Conservation (phyloP, 2,797 vertebrate species). For the Leptoclinus maculatus region DNA sequence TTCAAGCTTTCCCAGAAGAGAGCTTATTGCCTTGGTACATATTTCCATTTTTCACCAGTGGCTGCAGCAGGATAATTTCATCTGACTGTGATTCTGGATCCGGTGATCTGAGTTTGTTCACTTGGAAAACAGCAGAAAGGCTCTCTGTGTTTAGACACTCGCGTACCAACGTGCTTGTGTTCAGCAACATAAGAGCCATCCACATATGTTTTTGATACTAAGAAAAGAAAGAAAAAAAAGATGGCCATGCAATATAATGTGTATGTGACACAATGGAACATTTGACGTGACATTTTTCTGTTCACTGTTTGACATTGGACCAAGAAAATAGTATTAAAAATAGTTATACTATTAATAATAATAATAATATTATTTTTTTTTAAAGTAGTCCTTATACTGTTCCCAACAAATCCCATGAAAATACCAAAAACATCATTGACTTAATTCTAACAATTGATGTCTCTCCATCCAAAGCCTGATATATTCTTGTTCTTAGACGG, state of each 20-base stretch:
- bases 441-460: too few species aligned
- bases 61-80: slow-evolving; percentile 52
- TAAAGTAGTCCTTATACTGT: too few species aligned
- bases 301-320: background rate
- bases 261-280: background rate
- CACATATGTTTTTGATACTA: background rate
- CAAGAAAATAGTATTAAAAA: background rate
- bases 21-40: slow-evolving; percentile 58
- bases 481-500: too few species aligned
- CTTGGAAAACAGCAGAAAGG: slow-evolving; percentile 36
- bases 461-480: too few species aligned
- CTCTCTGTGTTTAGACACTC: slow-evolving; percentile 7
- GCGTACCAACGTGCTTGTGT: slow-evolving; percentile 3
- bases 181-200: background rate
- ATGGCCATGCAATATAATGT: too few species aligned
- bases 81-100: slow-evolving; percentile 43
- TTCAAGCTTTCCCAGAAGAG: slow-evolving; percentile 62
- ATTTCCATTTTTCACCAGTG: slow-evolving; percentile 54
- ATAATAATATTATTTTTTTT: too few species aligned
- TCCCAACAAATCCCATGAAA: background rate
- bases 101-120: slow-evolving; percentile 42
- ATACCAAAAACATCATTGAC: background rate
- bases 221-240: background rate
- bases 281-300: background rate
- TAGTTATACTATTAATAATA: too few species aligned